Percentiles rank a stretch among this genome's conserved stretches.
Conservation (phyloP, 2,797 vertebrate genomes). For the Anabas testudineus region DNA sequence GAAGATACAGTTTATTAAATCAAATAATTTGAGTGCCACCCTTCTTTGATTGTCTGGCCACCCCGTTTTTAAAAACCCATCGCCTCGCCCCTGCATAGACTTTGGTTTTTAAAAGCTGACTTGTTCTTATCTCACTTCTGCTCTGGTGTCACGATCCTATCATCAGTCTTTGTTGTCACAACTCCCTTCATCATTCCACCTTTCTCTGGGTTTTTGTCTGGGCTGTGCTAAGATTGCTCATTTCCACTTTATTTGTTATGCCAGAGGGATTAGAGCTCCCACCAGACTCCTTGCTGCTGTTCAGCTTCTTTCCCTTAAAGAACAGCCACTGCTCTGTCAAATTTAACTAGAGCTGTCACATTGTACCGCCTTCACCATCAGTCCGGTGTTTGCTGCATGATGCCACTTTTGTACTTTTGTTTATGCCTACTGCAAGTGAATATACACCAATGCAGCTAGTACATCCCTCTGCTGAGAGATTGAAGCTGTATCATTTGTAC, state of each 20-base stretch:
- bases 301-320: neutral
- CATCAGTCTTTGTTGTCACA: slow-evolving; percentile 3
- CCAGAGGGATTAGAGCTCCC: slow-evolving; percentile 17
- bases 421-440: neutral
- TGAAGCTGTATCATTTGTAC: neutral
- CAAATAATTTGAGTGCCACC: too few species aligned
- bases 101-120: too few species aligned
- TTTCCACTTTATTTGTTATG: slow-evolving; percentile 20
- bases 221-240: slow-evolving; percentile 6
- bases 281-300: neutral
- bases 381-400: neutral
- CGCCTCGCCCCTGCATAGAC: too few species aligned
- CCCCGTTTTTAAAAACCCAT: too few species aligned
- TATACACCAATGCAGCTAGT: neutral
- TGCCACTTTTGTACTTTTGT: neutral
- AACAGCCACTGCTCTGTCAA: slow-evolving; percentile 6
- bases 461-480: neutral
- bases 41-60: too few species aligned
- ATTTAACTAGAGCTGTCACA: neutral
- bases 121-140: neutral
- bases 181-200: neutral
- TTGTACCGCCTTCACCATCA: neutral
- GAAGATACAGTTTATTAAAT: too few species aligned
- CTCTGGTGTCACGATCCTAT: neutral
- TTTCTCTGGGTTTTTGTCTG: neutral